Conservation (phyloP, 2,888 invertebrate species). For the Latrodectus elegans region DNA sequence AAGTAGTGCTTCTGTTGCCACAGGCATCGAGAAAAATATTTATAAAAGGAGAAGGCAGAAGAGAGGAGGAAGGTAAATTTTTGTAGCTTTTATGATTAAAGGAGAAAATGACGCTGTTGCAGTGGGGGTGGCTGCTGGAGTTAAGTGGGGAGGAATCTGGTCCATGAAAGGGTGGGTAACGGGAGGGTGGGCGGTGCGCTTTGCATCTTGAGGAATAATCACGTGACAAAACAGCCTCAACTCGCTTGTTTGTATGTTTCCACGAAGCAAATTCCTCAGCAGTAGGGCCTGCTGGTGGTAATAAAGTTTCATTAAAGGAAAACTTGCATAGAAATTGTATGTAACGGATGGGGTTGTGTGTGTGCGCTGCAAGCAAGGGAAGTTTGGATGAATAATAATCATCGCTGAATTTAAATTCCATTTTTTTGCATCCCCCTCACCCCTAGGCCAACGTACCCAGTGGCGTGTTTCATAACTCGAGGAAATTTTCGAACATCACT, state of each 20-base stretch:
- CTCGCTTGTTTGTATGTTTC: slow-evolving; percentile 53
- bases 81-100: slow-evolving; percentile 68
- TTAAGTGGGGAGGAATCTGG: slow-evolving; percentile 1
- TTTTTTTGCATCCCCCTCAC: slow-evolving; percentile 23
- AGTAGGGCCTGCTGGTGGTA: slow-evolving; percentile 32
- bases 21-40: slow-evolving; percentile 51
- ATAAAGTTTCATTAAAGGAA: slow-evolving; percentile 68
- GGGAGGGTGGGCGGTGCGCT: slow-evolving; percentile 1
- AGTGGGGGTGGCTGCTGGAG: slow-evolving; percentile 3
- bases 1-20: slow-evolving; percentile 44
- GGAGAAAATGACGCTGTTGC: slow-evolving; percentile 57
- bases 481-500: slow-evolving; percentile 4
- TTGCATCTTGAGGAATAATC: slow-evolving; percentile 62
- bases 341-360: slow-evolving; percentile 2
- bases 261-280: slow-evolving; percentile 59
- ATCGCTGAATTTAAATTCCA: slow-evolving; percentile 66
- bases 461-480: slow-evolving; percentile 8
- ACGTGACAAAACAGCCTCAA: slow-evolving; percentile 49
- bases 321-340: slow-evolving; percentile 47
- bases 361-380: not conserved
- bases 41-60: slow-evolving; percentile 28
- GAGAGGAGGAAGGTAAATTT: slow-evolving; percentile 51
- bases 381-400: slow-evolving; percentile 65
- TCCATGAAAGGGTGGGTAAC: not conserved
- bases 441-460: not conserved